Evolutionary conservation across 2,113 vertebrate species (phyloP).

Genomic region (Osmerus mordax): DNA sequence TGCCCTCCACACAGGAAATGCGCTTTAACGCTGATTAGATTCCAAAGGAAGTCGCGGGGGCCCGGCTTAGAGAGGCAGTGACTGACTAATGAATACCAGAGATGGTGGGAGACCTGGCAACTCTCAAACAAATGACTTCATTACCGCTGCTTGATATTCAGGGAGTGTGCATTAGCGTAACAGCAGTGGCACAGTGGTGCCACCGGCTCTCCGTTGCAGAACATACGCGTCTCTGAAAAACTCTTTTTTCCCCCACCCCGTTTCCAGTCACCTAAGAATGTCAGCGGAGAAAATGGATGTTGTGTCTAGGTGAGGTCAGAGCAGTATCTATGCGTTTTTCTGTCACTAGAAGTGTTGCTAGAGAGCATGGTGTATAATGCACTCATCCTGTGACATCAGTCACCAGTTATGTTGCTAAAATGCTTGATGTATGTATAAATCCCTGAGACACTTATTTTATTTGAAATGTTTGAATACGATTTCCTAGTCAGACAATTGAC

Average conservation of each 20-base stretch:
- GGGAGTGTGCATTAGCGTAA: constrained; percentile 53
- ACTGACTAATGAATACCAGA: constrained; percentile 74
- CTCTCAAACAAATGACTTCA: constrained; percentile 76
- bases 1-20: constrained; percentile 57
- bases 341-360: too few relatives aligned
- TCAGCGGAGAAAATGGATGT: constrained; percentile 55
- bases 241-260: constrained; percentile 14
- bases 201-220: constrained; percentile 46
- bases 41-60: constrained; percentile 54
- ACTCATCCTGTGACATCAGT: too few relatives aligned
- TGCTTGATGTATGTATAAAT: too few relatives aligned
- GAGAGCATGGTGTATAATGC: too few relatives aligned
- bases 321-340: too few relatives aligned
- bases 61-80: constrained; percentile 51
- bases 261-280: constrained; percentile 23
- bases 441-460: too few relatives aligned
- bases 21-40: constrained; percentile 67
- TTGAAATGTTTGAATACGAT: too few relatives aligned
- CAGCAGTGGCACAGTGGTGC: constrained; percentile 10
- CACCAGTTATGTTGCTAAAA: too few relatives aligned
- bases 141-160: constrained; percentile 73
- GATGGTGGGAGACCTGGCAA: constrained; percentile 69
- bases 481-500: too few relatives aligned
- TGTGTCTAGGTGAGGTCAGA: too few relatives aligned
- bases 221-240: constrained; percentile 52